Evolutionary conservation across 2,113 vertebrate species (phyloP), one percentile per base, ranked within the genome.

Genomic region (Apaloderma vittatum): DNA sequence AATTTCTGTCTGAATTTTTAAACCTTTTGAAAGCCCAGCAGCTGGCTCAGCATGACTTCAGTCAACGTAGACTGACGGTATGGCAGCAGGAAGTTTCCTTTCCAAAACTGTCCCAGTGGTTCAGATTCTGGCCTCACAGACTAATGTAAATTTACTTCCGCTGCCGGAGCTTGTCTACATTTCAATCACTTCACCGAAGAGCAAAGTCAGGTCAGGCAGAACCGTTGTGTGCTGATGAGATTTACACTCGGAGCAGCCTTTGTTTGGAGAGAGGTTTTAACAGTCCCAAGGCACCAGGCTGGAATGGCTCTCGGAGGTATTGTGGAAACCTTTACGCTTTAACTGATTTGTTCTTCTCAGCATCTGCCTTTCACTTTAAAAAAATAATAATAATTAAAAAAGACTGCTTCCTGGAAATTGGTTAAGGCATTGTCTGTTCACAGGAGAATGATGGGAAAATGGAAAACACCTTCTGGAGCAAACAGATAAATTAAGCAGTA

Each of bases 391-490:
- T n/a, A 55, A 57, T 22, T 55, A 51, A 22, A 65, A 58, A 80
- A 37, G 17, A 3, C 37, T 48, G 37, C 72, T 93, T 94, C 90
- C 90, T 96, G 92, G 71, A 86, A 93, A 94, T 96, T 92, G 94
- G 82, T 67, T 85, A n/a, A 40, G 72, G 82, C 48, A 74, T 93
- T 93, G 92, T 88, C 71, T 96, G 11, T 63, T 86, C 88, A 10
- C 37, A 23, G 63, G 67, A 95, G 78, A 86, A n/a, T 2, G 54
- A 16, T 36, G 88, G 68, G 78, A 43, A 86, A 94, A 86, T 93
- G 86, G 88, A 93, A 93, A 92, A 55, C 79, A 91, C 82, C 76
- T 96, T 74, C 95, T 96, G 96, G 92, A 92, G 92, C 97, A 94
- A 96, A 93, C 82, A 95, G 94, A 96, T 94, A 96, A 93, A 96